phyloP scores from a whole-genome alignment of 2,113 vertebrate species.

The Pseudois nayaur region DNA sequence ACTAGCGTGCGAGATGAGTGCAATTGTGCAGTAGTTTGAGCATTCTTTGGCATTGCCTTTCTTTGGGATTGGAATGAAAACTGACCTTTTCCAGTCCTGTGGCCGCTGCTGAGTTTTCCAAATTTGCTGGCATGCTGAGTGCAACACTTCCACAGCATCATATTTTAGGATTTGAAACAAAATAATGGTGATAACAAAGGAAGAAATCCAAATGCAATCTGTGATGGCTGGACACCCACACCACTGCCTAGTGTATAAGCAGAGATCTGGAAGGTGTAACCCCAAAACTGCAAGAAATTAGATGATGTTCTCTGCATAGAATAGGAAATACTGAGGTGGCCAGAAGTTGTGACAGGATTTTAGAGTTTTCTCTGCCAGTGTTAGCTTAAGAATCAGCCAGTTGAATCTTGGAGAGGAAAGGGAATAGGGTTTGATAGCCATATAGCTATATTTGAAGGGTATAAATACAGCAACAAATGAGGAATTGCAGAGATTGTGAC shows the following conservation, averaged over 20 bases:
- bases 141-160: not conserved
- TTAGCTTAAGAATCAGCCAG: not conserved
- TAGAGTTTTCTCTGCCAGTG: not conserved
- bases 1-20: not conserved
- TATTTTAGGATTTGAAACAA: not conserved
- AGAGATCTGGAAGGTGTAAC: not conserved
- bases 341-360: not conserved
- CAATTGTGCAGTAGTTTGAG: not conserved
- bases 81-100: not conserved
- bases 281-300: not conserved
- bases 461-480: constrained; percentile 13
- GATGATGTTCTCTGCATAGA: not conserved
- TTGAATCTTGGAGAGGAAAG: not conserved
- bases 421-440: not conserved
- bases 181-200: not conserved
- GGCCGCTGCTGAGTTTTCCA: not conserved
- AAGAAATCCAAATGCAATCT: not conserved
- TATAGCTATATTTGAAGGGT: not conserved
- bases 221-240: not conserved
- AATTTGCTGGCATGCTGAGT: not conserved
- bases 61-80: not conserved
- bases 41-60: not conserved
- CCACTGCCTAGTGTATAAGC: not conserved
- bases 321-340: not conserved
- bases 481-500: not conserved